Evolutionary conservation across 2,888 invertebrate genomes (phyloP), one percentile per base, ranked within the genome.

Genomic region (Plemyria rubiginata): DNA sequence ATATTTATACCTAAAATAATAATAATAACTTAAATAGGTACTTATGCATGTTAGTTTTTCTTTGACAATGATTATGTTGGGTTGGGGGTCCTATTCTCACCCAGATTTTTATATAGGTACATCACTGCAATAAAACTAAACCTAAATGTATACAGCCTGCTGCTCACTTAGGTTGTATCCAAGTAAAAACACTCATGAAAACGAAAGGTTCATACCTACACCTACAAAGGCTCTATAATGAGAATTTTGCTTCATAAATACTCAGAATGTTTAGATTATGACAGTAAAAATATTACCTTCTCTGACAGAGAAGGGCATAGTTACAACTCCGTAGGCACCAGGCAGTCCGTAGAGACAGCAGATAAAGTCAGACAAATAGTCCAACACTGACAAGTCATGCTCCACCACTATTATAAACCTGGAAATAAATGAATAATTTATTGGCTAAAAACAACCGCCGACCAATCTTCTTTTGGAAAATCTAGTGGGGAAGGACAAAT

Each of bases 381-480:
- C 99, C 81, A 99, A 91, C 46, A 99, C 99, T 62, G 99, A 99
- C 89, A 99, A 95, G 94, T 99, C 99, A 85, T 99, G 99, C 87
- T 99, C 99, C 55, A 99, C 99, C 8, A 99, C 99, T 74, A 99
- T 99, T 74, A 99, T 98, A 85, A 99, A 99, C 87, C 97, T 98
- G 82, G 61, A 70, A 78, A 53, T 75, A 65, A 55, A 71, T 70
- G 68, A 59, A 62, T 32, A 32, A 9, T 32, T 22, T 38, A 43
- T n/a, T 38, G 11, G 11, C 32, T 53, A n/a, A 13, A 13, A 43
- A 15, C 0, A 38, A 9, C 6, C 11, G 3, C 11, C 36, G 11
- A 4, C 9, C 0, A 38, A 8, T 11, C 3, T 4, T 11, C 8
- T 13, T 43, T 43, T 15, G 7, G 15, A 11, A 3, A 9, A 2